These are phyloP conservation scores for Lepus timidus DNA, from an alignment of 2,113 vertebrate species.

Conservation along the genomic window DNA sequence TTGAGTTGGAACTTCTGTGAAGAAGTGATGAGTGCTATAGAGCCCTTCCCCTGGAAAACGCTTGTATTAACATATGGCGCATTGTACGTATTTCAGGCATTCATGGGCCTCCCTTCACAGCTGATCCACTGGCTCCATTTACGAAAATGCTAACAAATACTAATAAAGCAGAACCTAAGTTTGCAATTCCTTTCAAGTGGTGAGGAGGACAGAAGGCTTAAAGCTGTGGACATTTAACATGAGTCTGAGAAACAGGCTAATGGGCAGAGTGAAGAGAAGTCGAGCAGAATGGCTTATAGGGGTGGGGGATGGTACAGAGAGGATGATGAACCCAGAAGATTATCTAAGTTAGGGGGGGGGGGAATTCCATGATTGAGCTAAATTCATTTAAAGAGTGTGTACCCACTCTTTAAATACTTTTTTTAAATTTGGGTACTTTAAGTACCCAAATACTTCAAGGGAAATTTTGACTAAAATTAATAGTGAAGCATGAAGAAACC, in stretches of 20 bases:
- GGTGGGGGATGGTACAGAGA: neutral
- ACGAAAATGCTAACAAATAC: conserved; percentile 18
- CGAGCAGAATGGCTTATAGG: neutral
- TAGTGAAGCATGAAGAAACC: conserved; percentile 17
- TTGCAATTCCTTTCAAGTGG: neutral
- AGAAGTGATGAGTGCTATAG: neutral
- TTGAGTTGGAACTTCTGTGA: conserved; percentile 28
- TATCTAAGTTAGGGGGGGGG: neutral
- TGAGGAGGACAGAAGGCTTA: neutral
- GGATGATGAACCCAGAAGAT: neutral
- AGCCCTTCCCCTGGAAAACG: neutral
- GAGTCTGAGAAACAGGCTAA: neutral
- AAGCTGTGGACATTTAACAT: neutral
- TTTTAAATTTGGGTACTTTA: no score
- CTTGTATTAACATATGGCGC: conserved; percentile 25
- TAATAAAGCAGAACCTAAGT: conserved; percentile 39
- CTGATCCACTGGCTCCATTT: neutral
- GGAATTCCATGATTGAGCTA: neutral
- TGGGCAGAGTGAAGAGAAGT: neutral
- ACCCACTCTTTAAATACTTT: no score
- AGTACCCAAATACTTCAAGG: neutral
- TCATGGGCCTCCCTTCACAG: neutral
- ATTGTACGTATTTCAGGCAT: neutral
- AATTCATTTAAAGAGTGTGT: neutral
- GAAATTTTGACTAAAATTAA: neutral